Evolutionary conservation across 2,113 vertebrate genomes (phyloP).

Genomic region (Brienomyrus longianalis): DNA sequence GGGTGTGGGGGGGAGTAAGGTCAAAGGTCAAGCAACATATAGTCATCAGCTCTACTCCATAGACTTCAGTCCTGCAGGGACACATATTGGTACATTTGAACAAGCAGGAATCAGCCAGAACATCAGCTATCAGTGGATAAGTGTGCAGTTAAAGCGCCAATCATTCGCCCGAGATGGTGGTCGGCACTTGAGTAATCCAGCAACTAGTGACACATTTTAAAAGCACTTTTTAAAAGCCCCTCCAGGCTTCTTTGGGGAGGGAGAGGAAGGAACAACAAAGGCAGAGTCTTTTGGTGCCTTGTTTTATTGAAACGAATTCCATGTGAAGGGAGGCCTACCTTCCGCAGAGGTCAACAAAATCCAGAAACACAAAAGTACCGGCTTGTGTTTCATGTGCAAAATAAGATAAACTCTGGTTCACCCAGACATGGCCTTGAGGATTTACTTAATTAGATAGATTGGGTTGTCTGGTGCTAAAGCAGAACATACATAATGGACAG

Average conservation of each 20-base stretch:
- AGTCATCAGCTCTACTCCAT: constrained; percentile 28
- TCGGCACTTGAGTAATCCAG: background rate
- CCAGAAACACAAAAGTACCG: constrained; percentile 29
- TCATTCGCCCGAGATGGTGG: background rate
- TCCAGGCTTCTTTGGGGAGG: background rate
- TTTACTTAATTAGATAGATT: background rate
- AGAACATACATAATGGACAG: background rate
- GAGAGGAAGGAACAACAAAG: background rate
- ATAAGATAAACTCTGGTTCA: background rate
- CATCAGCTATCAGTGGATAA: background rate
- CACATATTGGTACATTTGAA: background rate
- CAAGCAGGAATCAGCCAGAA: background rate
- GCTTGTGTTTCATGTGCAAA: background rate
- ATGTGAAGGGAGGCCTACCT: constrained; percentile 35
- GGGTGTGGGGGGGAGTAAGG: background rate
- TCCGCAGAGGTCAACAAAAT: constrained; percentile 38
- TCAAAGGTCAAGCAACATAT: constrained; percentile 14
- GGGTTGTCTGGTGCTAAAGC: background rate
- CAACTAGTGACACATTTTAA: constrained; percentile 10
- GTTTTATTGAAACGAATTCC: constrained; percentile 31
- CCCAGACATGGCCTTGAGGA: background rate
- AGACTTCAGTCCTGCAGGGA: constrained; percentile 16
- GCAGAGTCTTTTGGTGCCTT: constrained; percentile 24
- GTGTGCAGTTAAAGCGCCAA: constrained; percentile 11
- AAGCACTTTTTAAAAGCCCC: constrained; percentile 17